A percentile compares a stretch with the other conserved stretches of the same genome.
Evolutionary conservation across 1,140 invertebrate species (phyloP).

Genomic region (Drosophila fuyamai): DNA sequence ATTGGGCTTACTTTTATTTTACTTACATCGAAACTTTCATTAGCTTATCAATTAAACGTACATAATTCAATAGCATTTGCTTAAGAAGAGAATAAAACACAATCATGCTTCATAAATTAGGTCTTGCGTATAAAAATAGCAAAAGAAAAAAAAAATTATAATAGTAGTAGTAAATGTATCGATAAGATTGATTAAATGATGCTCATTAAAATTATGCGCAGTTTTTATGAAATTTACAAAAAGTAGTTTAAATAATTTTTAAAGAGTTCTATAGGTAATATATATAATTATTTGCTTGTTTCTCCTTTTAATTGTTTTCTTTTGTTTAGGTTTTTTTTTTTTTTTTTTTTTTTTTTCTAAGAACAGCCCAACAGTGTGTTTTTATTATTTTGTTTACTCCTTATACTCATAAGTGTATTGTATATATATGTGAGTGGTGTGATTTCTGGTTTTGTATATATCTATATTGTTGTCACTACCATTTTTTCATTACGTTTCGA

Average conservation of each 20-base stretch:
- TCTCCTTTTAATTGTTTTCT: slow-evolving; percentile 25
- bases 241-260: slow-evolving; percentile 62
- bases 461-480: slow-evolving; percentile 15
- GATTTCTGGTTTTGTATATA: slow-evolving; percentile 23
- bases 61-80: slow-evolving; percentile 38
- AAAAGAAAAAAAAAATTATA: slow-evolving; percentile 39
- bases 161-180: slow-evolving; percentile 26
- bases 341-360: slow-evolving; percentile 64
- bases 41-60: slow-evolving; percentile 30
- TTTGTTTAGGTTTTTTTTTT: slow-evolving; percentile 31
- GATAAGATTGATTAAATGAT: slow-evolving; percentile 50
- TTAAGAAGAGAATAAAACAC: slow-evolving; percentile 43
- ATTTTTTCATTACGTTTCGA: slow-evolving; percentile 17
- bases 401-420: slow-evolving; percentile 38
- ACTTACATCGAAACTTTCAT: slow-evolving; percentile 29
- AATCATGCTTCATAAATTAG: slow-evolving; percentile 60
- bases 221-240: slow-evolving; percentile 76
- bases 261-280: slow-evolving; percentile 38
- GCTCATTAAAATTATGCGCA: slow-evolving; percentile 29
- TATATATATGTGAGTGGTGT: slow-evolving; percentile 30
- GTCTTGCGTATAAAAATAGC: slow-evolving; percentile 54
- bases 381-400: slow-evolving; percentile 34
- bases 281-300: slow-evolving; percentile 50
- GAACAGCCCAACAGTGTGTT: slow-evolving; percentile 80
- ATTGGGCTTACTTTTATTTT: slow-evolving; percentile 27